Evolutionary conservation across 2,888 invertebrate genomes (phyloP), one percentile per base, ranked within the genome.

Genomic region (Agapetus fuscipes): DNA sequence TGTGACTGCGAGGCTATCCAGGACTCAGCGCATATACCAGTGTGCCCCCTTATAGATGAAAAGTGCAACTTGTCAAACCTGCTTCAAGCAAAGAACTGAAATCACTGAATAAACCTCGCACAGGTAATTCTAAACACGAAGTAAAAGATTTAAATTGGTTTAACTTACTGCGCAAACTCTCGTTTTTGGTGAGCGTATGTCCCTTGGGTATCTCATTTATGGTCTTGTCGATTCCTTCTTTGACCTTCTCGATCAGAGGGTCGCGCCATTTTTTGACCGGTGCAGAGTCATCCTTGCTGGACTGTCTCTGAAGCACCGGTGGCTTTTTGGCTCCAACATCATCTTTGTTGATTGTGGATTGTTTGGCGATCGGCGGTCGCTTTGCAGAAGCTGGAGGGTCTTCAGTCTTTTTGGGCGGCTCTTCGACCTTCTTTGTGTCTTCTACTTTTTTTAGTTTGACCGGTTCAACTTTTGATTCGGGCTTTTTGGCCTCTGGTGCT

Each of bases 181-280:
- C 70, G 51, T 70, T 70, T 50, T 70, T 70, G 12, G 66, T 70
- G 30, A 70, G 56, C 3, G 70, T 70, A 50, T 70, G 70, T 33
- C 70, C 70, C 50, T 69, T 70, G 2, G 70, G 70, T 13, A 61
- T 54, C 45, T 70, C 70, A 49, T 69, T 68, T 20, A 70, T 52
- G 13, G 70, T 69, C 52, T 68, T 70, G 52, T 70, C 70, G 39
- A 70, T 70, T 46, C 67, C 70, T 38, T 70, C 69, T 54, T 70
- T 69, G 20, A 68, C 69, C 31, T 69, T 60, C 48, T 70, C 70
- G 48, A 66, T 66, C 13, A 70, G 55, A 6, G 70, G 70, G 41
- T 70, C 70, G 41, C 70, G 60, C 70, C 70, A 70, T 58, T 69
- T 70, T 52, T 69, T 70, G 17, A 66, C 58, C 13, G 60, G 59